These are phyloP conservation scores for Misgurnus mizolepis DNA, from an alignment of 2,113 vertebrate species.

Conservation along the genomic window DNA sequence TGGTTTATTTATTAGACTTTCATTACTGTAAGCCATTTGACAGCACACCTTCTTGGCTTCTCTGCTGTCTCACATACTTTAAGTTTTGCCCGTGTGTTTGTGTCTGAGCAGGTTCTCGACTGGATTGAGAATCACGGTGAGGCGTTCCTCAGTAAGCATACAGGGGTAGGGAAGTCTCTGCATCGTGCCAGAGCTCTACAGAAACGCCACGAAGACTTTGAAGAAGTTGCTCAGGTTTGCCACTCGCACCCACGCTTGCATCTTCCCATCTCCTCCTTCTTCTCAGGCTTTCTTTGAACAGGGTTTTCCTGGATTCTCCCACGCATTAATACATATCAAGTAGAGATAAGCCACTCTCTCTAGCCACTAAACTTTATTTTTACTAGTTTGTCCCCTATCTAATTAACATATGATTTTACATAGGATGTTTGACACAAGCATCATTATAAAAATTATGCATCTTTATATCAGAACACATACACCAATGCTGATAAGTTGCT, in stretches of 20 bases:
- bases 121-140: slow-evolving; percentile 99
- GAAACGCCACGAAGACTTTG: slow-evolving; percentile 97
- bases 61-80: slow-evolving; percentile 5
- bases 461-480: slow-evolving; percentile 86
- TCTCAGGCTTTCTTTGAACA: not conserved
- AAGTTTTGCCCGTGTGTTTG: slow-evolving; percentile 18
- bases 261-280: not conserved
- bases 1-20: not conserved
- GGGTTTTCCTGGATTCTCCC: not conserved
- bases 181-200: slow-evolving; percentile 96
- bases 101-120: slow-evolving; percentile 85
- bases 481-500: slow-evolving; percentile 97
- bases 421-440: not conserved
- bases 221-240: slow-evolving; percentile 95
- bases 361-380: too few species aligned
- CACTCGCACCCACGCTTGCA: slow-evolving; percentile 10
- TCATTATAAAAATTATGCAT: not conserved
- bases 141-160: slow-evolving; percentile 98
- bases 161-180: slow-evolving; percentile 95
- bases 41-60: slow-evolving; percentile 16
- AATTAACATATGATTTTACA: too few species aligned
- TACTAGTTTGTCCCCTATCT: too few species aligned
- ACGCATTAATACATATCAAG: not conserved
- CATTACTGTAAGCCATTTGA: slow-evolving; percentile 32
- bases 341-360: not conserved